Evolutionary conservation across 2,888 invertebrate species (phyloP).

Genomic region (Andrena chrysosceles): DNA sequence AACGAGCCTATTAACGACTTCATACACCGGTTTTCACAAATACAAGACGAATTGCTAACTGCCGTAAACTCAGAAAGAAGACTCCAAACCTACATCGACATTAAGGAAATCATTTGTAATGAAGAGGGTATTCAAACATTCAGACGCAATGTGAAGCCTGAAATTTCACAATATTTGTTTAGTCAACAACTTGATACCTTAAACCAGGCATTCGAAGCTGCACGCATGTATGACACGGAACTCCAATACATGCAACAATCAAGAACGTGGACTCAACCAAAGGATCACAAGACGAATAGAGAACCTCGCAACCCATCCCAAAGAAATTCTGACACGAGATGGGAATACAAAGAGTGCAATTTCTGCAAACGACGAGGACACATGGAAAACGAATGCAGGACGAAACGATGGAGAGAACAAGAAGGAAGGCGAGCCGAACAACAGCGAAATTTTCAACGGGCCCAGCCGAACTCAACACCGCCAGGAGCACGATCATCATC

Average conservation of each 20-base stretch:
- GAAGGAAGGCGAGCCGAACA: too few species aligned
- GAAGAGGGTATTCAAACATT: slow-evolving; percentile 22
- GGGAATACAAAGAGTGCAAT: background rate
- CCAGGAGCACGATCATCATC: too few species aligned
- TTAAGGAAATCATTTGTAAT: slow-evolving; percentile 25
- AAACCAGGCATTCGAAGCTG: slow-evolving; percentile 27
- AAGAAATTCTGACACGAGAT: background rate
- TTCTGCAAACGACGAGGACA: slow-evolving; percentile 11
- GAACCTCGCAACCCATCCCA: background rate
- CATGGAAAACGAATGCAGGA: slow-evolving; percentile 15
- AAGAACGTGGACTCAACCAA: background rate
- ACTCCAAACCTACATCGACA: slow-evolving; percentile 14
- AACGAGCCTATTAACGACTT: slow-evolving; percentile 11
- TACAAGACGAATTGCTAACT: slow-evolving; percentile 4
- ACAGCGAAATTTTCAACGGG: too few species aligned
- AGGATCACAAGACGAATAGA: background rate
- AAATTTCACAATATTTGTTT: slow-evolving; percentile 20
- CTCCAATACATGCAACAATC: slow-evolving; percentile 26
- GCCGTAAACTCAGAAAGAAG: slow-evolving; percentile 19
- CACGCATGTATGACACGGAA: slow-evolving; percentile 17
- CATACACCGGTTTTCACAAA: slow-evolving; percentile 13
- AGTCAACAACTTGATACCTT: slow-evolving; percentile 20
- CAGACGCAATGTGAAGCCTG: slow-evolving; percentile 1
- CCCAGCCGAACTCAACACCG: too few species aligned
- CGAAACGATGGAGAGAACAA: slow-evolving; percentile 7